Evolutionary conservation across 2,888 invertebrate species (phyloP).

Genomic region (Melieria omissa): DNA sequence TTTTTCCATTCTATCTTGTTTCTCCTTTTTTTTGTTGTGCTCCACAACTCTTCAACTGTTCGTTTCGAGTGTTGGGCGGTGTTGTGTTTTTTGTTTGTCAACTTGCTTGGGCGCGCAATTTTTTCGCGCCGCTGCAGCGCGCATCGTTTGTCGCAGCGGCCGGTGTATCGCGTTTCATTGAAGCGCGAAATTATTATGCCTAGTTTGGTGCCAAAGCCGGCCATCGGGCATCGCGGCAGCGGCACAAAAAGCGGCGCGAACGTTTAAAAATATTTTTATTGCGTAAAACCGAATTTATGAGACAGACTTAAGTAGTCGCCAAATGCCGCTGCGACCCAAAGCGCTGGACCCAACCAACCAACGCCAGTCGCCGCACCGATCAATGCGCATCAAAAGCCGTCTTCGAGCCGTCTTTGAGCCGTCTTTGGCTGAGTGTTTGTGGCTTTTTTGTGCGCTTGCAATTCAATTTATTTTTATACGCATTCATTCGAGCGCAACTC

Average conservation of each 20-base stretch:
- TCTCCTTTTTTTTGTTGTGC: slow-evolving; percentile 2
- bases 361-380: too few species aligned
- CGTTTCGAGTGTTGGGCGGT: too few species aligned
- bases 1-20: not conserved
- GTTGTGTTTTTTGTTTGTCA: too few species aligned
- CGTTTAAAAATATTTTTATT: slow-evolving; percentile 46
- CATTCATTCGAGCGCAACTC: too few species aligned
- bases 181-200: slow-evolving; percentile 51
- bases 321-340: too few species aligned
- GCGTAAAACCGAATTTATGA: slow-evolving; percentile 49
- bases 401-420: too few species aligned
- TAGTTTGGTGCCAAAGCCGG: not conserved
- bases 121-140: not conserved
- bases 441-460: too few species aligned
- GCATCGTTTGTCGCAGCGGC: slow-evolving; percentile 4
- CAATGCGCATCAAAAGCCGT: too few species aligned
- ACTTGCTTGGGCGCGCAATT: not conserved
- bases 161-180: slow-evolving; percentile 51
- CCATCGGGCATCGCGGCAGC: not conserved
- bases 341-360: too few species aligned
- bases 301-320: slow-evolving; percentile 40
- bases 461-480: too few species aligned
- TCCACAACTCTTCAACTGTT: not conserved
- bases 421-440: too few species aligned
- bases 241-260: slow-evolving; percentile 11